Percentiles rank a stretch among this genome's conserved stretches.
phyloP scores from a whole-genome alignment of 2,888 invertebrate species.

The Seira ritae region DNA sequence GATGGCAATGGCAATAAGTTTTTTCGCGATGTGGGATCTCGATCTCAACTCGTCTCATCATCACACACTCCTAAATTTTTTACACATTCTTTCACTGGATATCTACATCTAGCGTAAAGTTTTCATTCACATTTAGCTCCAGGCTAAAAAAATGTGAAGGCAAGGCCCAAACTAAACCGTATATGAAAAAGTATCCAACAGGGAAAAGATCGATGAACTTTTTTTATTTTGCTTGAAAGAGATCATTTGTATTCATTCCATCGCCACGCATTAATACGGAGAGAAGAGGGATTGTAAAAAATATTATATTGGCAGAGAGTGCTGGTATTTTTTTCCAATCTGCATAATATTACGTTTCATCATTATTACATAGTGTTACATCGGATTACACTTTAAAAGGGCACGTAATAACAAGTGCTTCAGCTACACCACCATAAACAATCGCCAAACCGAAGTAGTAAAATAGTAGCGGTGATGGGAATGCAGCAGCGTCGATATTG shows the following conservation, averaged over 20 bases:
- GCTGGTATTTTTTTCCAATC: background rate
- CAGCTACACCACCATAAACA: background rate
- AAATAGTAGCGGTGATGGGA: background rate
- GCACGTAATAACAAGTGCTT: conserved; percentile 11
- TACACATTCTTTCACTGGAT: no score
- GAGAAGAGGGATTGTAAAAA: conserved; percentile 1
- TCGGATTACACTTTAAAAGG: background rate
- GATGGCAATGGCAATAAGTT: no score
- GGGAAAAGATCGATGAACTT: conserved; percentile 50
- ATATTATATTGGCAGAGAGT: conserved; percentile 8
- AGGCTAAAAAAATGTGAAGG: conserved; percentile 33
- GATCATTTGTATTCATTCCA: conserved; percentile 46
- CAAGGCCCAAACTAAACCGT: conserved; percentile 31
- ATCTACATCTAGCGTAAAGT: no score
- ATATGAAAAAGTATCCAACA: conserved; percentile 46
- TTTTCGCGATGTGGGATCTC: no score
- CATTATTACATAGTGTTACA: conserved; percentile 7
- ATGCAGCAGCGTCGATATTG: background rate
- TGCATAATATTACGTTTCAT: conserved; percentile 8
- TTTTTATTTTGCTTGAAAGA: background rate
- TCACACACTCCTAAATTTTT: no score
- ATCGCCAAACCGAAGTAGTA: no score
- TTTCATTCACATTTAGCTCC: conserved; percentile 25
- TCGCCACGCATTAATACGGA: conserved; percentile 20
- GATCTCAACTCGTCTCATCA: no score